Percentiles rank a stretch among this genome's conserved stretches.
phyloP scores from a whole-genome alignment of 2,797 vertebrate genomes.

The Falco peregrinus region DNA sequence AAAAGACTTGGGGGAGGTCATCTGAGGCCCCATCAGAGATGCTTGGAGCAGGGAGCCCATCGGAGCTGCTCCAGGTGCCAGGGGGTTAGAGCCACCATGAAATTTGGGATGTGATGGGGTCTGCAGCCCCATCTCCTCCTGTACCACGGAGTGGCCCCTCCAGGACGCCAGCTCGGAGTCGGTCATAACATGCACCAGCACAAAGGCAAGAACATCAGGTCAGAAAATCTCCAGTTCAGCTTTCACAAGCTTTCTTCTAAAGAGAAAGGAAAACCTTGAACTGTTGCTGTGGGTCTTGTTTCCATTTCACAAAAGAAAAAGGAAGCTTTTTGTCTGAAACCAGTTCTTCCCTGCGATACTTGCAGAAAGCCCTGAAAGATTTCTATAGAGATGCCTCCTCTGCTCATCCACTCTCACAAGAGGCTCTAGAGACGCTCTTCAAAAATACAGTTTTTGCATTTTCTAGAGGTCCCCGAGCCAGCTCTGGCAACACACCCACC shows the following conservation, averaged over 20 bases:
- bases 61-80: background rate
- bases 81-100: background rate
- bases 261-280: background rate
- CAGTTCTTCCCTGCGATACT: background rate
- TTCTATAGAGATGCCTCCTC: background rate
- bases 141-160: background rate
- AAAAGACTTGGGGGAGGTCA: slow-evolving; percentile 45
- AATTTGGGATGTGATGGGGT: background rate
- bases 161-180: background rate
- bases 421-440: background rate
- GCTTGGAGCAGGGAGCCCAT: background rate
- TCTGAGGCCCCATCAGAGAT: slow-evolving; percentile 2
- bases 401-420: background rate
- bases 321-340: background rate
- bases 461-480: background rate
- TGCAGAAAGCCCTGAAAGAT: background rate
- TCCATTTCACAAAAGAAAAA: background rate
- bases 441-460: background rate
- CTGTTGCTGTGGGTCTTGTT: background rate
- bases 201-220: background rate
- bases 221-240: background rate
- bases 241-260: background rate
- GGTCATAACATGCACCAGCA: background rate
- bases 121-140: background rate
- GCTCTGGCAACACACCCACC: background rate